Conservation (phyloP, 2,113 vertebrate genomes). For the Strix aluco region DNA sequence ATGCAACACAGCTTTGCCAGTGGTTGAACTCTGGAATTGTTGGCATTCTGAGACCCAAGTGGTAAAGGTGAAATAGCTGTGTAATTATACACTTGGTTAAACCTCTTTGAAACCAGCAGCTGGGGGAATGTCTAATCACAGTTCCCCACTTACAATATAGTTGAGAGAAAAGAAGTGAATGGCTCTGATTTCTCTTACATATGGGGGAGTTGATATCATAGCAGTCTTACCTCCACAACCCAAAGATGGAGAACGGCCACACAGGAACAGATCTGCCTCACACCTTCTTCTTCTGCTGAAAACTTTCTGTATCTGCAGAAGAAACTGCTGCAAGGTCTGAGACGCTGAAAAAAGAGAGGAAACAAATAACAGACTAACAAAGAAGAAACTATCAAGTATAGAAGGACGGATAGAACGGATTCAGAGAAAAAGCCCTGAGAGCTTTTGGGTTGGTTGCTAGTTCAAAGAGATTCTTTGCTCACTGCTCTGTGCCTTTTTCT, state of each 20-base stretch:
- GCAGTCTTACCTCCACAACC: not conserved
- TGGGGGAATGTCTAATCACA: not conserved
- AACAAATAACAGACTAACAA: not conserved
- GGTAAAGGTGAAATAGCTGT: not conserved
- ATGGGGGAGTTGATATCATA: not conserved
- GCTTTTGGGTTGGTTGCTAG: not conserved
- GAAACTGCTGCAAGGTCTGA: not conserved
- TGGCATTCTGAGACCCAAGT: not conserved
- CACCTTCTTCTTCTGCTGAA: not conserved
- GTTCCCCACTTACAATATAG: not conserved
- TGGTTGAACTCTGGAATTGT: not conserved
- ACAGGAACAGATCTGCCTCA: not conserved
- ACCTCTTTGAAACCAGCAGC: not conserved
- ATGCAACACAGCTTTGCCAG: not conserved
- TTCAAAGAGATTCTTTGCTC: conserved; percentile 15
- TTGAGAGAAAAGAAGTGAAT: not conserved
- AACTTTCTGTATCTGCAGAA: not conserved
- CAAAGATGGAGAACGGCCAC: not conserved
- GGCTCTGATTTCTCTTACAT: not conserved
- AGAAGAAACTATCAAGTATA: not conserved
- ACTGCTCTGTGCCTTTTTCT: not conserved
- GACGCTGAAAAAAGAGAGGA: not conserved
- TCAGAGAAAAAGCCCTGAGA: not conserved
- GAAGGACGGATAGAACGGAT: not conserved
- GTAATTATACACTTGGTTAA: not conserved